A percentile compares a stretch with the other conserved stretches of the same genome.
Evolutionary conservation across 2,113 vertebrate genomes (phyloP).

Genomic region (Agelaius phoeniceus): DNA sequence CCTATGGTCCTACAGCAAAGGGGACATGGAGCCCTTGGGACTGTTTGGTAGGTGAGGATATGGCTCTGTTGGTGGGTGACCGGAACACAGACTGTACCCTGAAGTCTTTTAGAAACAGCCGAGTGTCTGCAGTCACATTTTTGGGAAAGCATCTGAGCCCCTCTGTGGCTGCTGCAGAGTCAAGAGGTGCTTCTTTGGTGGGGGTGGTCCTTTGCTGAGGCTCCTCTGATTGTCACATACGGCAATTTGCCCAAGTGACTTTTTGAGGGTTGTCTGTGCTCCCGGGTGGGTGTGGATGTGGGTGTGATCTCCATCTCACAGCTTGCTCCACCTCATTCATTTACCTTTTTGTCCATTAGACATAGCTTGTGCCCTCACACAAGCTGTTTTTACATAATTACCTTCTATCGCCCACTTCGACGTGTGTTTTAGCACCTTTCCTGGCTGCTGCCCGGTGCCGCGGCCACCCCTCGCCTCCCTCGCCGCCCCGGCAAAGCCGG

Average conservation of each 20-base stretch:
- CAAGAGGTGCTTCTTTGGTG: no score
- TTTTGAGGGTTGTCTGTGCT: background rate
- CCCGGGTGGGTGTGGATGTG: background rate
- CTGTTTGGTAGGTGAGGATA: background rate
- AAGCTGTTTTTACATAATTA: background rate
- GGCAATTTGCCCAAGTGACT: background rate
- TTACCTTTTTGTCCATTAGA: background rate
- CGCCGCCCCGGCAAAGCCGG: fast-evolving
- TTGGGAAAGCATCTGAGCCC: background rate
- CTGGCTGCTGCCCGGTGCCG: background rate
- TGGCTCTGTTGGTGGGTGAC: fast-evolving
- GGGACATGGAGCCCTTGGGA: background rate
- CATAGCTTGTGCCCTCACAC: background rate
- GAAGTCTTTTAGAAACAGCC: fast-evolving
- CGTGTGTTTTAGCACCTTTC: background rate
- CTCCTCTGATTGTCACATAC: fast-evolving
- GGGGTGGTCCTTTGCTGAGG: background rate
- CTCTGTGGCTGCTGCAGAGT: no score
- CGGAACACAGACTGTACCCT: fast-evolving
- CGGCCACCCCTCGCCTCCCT: fast-evolving
- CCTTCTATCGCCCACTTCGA: fast-evolving
- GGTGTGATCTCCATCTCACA: background rate
- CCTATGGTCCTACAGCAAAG: fast-evolving
- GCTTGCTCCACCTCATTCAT: background rate
- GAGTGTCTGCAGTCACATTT: fast-evolving